Conservation (phyloP, 2,797 vertebrate genomes). For the Molossus molossus region DNA sequence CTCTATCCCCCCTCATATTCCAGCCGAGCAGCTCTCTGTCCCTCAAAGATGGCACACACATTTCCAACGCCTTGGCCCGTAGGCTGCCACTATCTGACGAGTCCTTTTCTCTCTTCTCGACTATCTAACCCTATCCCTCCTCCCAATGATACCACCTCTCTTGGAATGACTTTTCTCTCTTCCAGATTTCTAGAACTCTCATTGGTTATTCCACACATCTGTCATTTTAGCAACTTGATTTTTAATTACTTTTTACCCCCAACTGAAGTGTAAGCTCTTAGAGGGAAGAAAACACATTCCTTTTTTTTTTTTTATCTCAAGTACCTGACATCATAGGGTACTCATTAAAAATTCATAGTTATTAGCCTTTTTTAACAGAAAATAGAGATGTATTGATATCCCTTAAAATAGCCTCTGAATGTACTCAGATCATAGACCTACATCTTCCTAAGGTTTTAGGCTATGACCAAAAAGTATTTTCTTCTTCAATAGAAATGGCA, state of each 20-base stretch:
- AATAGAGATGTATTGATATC: neutral
- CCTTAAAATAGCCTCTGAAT: conserved; percentile 20
- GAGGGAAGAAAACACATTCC: neutral
- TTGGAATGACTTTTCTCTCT: neutral
- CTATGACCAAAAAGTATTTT: neutral
- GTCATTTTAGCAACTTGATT: conserved; percentile 6
- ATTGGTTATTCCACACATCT: neutral
- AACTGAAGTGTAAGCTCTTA: conserved; percentile 3
- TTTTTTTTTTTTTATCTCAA: neutral
- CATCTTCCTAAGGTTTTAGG: neutral
- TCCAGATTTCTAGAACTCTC: neutral
- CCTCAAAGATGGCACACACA: neutral
- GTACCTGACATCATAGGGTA: neutral
- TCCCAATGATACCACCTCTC: neutral
- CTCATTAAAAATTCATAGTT: neutral
- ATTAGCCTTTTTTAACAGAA: conserved; percentile 7
- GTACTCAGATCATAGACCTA: neutral
- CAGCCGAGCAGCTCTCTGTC: neutral
- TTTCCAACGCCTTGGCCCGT: neutral
- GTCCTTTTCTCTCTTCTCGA: neutral
- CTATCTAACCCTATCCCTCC: neutral
- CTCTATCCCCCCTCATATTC: neutral
- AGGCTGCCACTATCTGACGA: neutral
- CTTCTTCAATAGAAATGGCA: conserved; percentile 41
- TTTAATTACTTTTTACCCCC: neutral